phyloP scores from a whole-genome alignment of 2,888 invertebrate species.

The Petrolisthes manimaculis region DNA sequence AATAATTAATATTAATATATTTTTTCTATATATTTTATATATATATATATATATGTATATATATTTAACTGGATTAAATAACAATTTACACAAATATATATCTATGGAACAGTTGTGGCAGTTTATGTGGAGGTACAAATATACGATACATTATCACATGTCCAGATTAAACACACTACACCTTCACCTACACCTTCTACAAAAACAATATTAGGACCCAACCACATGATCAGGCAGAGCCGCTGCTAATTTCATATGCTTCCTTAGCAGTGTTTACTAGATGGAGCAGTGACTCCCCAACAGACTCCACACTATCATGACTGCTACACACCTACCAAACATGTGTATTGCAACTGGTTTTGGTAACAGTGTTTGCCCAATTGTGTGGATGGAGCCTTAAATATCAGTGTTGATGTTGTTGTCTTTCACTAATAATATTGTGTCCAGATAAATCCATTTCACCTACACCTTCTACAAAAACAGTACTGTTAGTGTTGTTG shows the following conservation, averaged over 20 bases:
- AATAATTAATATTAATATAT: conserved; percentile 24
- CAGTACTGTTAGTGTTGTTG: background rate
- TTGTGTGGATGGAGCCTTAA: no score
- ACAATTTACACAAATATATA: conserved; percentile 41
- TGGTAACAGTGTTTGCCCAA: no score
- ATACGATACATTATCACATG: conserved; percentile 27
- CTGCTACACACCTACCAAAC: no score
- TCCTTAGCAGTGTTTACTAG: no score
- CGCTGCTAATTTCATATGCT: no score
- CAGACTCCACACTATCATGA: no score
- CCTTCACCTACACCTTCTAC: background rate
- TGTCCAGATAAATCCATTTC: background rate
- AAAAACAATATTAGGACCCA: background rate
- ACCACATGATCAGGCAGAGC: no score
- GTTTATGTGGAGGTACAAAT: conserved; percentile 29
- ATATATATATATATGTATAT: conserved; percentile 45
- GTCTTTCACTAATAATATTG: background rate
- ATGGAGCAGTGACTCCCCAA: no score
- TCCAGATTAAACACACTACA: background rate
- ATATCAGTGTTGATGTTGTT: background rate
- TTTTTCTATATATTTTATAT: conserved; percentile 29
- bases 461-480: background rate
- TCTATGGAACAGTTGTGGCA: conserved; percentile 28
- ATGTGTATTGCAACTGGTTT: no score
- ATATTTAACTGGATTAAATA: conserved; percentile 28